A percentile compares a stretch with the other conserved stretches of the same genome.
phyloP scores from a whole-genome alignment of 1,140 invertebrate genomes.

The Drosophila virilis region DNA sequence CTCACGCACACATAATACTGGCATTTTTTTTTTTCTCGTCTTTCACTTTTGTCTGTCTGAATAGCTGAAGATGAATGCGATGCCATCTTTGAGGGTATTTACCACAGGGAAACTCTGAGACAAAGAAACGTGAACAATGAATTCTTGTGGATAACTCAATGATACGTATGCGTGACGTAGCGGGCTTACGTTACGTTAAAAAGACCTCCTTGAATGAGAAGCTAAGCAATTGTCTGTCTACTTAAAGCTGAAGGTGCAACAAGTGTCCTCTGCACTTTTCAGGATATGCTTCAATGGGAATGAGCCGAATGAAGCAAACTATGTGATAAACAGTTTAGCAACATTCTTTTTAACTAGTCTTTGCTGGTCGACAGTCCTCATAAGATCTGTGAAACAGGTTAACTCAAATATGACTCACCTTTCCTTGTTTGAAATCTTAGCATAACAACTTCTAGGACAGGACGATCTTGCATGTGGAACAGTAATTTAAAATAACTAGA shows the following conservation, averaged over 20 bases:
- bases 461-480: no score
- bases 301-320: neutral
- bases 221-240: neutral
- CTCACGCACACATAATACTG: constrained; percentile 11
- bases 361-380: no score
- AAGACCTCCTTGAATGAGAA: neutral
- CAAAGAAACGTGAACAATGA: constrained; percentile 46
- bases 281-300: neutral
- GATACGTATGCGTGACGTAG: constrained; percentile 19
- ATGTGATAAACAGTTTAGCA: no score
- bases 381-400: no score
- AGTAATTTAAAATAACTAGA: neutral
- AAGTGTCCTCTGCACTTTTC: neutral
- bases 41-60: constrained; percentile 49
- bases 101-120: constrained; percentile 44
- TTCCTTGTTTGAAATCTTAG: no score
- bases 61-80: constrained; percentile 55
- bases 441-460: no score
- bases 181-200: constrained; percentile 12
- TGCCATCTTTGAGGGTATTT: constrained; percentile 65
- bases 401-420: no score
- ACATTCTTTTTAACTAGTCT: no score
- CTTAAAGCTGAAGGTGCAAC: constrained; percentile 14
- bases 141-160: constrained; percentile 11
- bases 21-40: constrained; percentile 21